A percentile compares a stretch with the other conserved stretches of the same genome.
These are phyloP conservation scores for Aleiodes alternator DNA, from an alignment of 2,888 invertebrate genomes.

Conservation along the genomic window DNA sequence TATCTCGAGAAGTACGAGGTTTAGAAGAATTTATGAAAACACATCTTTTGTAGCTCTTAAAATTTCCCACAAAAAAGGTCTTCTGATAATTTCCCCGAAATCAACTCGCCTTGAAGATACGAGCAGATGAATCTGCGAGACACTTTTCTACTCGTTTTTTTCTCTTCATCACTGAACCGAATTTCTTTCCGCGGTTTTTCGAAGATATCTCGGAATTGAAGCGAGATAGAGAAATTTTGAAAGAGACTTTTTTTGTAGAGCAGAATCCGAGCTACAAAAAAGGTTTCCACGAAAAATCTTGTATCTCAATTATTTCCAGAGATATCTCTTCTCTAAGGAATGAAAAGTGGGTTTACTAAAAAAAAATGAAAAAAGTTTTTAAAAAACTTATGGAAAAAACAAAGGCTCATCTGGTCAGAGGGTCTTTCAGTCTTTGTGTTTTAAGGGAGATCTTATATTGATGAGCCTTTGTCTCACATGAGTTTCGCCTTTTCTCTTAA, in stretches of 20 bases:
- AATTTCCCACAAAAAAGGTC: too few species aligned
- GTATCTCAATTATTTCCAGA: not conserved
- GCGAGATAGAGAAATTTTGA: too few species aligned
- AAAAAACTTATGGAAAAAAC: constrained; percentile 42
- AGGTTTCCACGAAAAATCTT: too few species aligned
- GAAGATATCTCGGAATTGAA: too few species aligned
- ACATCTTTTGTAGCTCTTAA: too few species aligned
- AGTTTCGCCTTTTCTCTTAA: not conserved
- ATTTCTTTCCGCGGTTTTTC: constrained; percentile 12
- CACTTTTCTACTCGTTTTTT: not conserved
- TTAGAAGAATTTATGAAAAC: too few species aligned
- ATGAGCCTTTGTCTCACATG: constrained; percentile 51
- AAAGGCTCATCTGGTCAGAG: constrained; percentile 55
- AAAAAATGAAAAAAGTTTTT: constrained; percentile 14
- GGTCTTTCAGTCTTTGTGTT: constrained; percentile 65
- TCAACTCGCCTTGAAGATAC: too few species aligned
- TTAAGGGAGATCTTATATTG: constrained; percentile 46
- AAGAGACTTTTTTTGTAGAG: too few species aligned
- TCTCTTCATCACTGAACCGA: not conserved
- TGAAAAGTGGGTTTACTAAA: constrained; percentile 1
- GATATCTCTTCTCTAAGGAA: not conserved
- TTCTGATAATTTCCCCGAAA: too few species aligned
- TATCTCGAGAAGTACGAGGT: too few species aligned
- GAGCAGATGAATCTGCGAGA: too few species aligned
- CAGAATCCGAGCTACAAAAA: too few species aligned